Evolutionary conservation across 2,888 invertebrate species (phyloP).

Genomic region (Erebia palarica): DNA sequence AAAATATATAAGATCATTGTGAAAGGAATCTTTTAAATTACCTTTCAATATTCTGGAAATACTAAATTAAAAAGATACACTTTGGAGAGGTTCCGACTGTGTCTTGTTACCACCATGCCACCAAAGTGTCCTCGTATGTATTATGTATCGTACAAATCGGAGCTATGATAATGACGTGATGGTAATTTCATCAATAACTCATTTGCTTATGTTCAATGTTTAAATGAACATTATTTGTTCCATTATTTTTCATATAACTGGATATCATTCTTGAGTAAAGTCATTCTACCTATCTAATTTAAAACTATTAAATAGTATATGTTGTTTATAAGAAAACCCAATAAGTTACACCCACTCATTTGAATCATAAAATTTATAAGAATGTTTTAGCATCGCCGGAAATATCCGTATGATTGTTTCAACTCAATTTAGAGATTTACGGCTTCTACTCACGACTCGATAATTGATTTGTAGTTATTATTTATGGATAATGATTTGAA

Average conservation of each 20-base stretch:
- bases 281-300: neutral
- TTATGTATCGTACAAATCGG: too few species aligned
- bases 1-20: neutral
- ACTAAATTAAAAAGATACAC: neutral
- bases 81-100: too few species aligned
- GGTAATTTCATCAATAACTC: too few species aligned
- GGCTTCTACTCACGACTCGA: neutral
- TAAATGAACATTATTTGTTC: too few species aligned
- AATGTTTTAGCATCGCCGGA: slow-evolving; percentile 11
- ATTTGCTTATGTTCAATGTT: too few species aligned
- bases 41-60: neutral
- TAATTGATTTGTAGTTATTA: slow-evolving; percentile 14
- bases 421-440: slow-evolving; percentile 12
- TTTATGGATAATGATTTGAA: slow-evolving; percentile 1
- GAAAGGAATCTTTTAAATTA: neutral
- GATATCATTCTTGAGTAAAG: neutral
- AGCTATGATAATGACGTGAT: too few species aligned
- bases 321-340: slow-evolving; percentile 2
- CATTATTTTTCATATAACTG: too few species aligned
- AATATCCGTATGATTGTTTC: slow-evolving; percentile 4
- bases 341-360: slow-evolving; percentile 6
- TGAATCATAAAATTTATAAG: slow-evolving; percentile 1
- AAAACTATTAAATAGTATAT: slow-evolving; percentile 3
- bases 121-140: too few species aligned
- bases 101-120: too few species aligned